These are phyloP conservation scores for Sterrhoptilus dennistouni DNA, from an alignment of 2,113 vertebrate genomes.

Conservation along the genomic window DNA sequence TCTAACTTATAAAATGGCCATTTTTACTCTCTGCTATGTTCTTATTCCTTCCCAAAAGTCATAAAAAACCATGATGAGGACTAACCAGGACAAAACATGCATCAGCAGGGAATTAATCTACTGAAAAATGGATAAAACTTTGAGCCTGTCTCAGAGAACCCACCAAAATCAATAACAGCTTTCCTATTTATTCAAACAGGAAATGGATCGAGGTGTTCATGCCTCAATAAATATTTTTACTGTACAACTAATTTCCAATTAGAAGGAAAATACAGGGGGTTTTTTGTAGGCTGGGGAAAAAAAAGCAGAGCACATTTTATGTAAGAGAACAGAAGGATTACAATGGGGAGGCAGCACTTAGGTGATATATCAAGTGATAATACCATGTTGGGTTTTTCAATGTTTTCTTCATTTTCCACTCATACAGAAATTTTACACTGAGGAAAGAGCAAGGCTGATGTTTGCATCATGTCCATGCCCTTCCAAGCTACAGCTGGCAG, in stretches of 20 bases:
- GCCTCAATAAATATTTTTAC: background rate
- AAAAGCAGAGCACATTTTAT: background rate
- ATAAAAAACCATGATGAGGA: accelerated
- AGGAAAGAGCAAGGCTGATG: background rate
- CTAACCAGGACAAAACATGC: background rate
- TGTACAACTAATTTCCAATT: background rate
- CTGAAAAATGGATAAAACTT: background rate
- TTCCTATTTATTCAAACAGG: background rate
- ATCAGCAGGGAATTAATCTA: background rate
- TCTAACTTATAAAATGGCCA: background rate
- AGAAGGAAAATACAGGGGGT: background rate
- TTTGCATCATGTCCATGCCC: background rate
- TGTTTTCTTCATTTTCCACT: background rate
- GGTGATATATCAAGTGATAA: background rate
- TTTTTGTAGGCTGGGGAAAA: accelerated
- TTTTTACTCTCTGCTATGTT: background rate
- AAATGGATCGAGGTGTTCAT: background rate
- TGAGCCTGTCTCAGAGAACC: background rate
- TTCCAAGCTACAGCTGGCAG: background rate
- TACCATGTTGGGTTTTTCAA: background rate
- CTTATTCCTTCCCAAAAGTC: background rate
- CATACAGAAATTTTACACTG: background rate
- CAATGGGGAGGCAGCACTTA: background rate
- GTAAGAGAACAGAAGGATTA: background rate
- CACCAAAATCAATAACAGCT: background rate